A percentile compares a stretch with the other conserved stretches of the same genome.
phyloP scores from a whole-genome alignment of 2,113 vertebrate genomes.

The Marcusenius ussheri region DNA sequence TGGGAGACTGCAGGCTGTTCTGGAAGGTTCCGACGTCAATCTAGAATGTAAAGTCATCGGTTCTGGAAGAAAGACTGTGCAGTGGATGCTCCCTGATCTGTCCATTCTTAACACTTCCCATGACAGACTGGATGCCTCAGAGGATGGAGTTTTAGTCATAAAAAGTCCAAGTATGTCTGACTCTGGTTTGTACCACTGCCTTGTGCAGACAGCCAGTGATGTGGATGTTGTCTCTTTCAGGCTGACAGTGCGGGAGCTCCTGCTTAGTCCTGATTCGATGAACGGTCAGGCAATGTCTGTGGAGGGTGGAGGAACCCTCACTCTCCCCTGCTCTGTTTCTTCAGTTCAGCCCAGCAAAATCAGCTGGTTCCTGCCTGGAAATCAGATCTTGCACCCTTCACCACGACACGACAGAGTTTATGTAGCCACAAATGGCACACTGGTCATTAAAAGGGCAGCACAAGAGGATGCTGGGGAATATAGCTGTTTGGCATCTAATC shows the following conservation, averaged over 20 bases:
- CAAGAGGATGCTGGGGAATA: slow-evolving; percentile 63
- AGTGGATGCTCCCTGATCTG: slow-evolving; percentile 67
- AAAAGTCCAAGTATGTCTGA: slow-evolving; percentile 53
- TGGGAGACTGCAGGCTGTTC: slow-evolving; percentile 44
- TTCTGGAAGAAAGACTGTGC: slow-evolving; percentile 43
- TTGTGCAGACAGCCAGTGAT: slow-evolving; percentile 49
- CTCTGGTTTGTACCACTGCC: slow-evolving; percentile 63
- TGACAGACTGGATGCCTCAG: slow-evolving; percentile 42
- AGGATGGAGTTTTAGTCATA: slow-evolving; percentile 53
- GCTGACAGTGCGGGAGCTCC: slow-evolving; percentile 54
- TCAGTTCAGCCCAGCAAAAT: slow-evolving; percentile 53
- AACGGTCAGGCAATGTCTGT: slow-evolving; percentile 59
- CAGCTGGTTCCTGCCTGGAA: slow-evolving; percentile 61
- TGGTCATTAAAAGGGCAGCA: slow-evolving; percentile 50
- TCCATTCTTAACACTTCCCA: slow-evolving; percentile 46
- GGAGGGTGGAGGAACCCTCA: slow-evolving; percentile 44
- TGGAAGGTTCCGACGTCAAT: slow-evolving; percentile 52
- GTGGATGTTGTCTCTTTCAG: slow-evolving; percentile 57
- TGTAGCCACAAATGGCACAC: slow-evolving; percentile 58
- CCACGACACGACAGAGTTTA: slow-evolving; percentile 44
- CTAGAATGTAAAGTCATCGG: slow-evolving; percentile 53
- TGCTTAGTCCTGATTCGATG: slow-evolving; percentile 51
- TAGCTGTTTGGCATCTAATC: slow-evolving; percentile 62
- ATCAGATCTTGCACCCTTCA: slow-evolving; percentile 50
- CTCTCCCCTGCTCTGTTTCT: slow-evolving; percentile 57